phyloP scores from a whole-genome alignment of 2,888 invertebrate genomes.

The Agriopis marginaria region DNA sequence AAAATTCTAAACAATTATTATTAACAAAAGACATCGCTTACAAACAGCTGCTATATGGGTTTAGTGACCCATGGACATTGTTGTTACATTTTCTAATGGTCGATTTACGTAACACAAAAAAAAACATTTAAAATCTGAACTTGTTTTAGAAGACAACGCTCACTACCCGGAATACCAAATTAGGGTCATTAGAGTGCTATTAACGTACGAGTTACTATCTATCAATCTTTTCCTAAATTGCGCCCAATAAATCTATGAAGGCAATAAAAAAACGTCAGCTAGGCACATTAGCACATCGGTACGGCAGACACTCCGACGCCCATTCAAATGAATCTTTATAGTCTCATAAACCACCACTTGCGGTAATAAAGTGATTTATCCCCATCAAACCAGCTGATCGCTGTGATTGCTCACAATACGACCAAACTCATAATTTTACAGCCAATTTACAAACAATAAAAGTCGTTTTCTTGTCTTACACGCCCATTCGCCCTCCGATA shows the following conservation, averaged over 20 bases:
- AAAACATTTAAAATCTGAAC: not conserved
- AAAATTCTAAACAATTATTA: not conserved
- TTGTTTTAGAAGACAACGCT: not conserved
- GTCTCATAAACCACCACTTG: slow-evolving; percentile 73
- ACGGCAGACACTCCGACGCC: slow-evolving; percentile 63
- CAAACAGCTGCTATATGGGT: too few species aligned
- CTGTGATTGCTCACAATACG: slow-evolving; percentile 82
- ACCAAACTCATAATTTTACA: slow-evolving; percentile 85
- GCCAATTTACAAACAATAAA: slow-evolving; percentile 87
- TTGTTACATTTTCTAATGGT: not conserved
- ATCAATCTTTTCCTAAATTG: slow-evolving; percentile 41
- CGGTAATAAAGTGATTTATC: slow-evolving; percentile 80
- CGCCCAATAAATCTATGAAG: slow-evolving; percentile 39
- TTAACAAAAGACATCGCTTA: too few species aligned
- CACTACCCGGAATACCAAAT: slow-evolving; percentile 31
- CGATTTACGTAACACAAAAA: not conserved
- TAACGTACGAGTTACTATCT: slow-evolving; percentile 33
- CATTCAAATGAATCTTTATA: slow-evolving; percentile 70
- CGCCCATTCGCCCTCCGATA: slow-evolving; percentile 82
- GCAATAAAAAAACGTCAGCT: slow-evolving; percentile 48
- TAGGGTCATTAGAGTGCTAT: slow-evolving; percentile 25
- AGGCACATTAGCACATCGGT: slow-evolving; percentile 59
- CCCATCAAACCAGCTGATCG: slow-evolving; percentile 83
- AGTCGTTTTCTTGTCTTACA: slow-evolving; percentile 83
- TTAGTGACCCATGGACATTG: not conserved